These are phyloP conservation scores for Tympanuchus pallidicinctus DNA, from an alignment of 2,113 vertebrate species.

Conservation along the genomic window DNA sequence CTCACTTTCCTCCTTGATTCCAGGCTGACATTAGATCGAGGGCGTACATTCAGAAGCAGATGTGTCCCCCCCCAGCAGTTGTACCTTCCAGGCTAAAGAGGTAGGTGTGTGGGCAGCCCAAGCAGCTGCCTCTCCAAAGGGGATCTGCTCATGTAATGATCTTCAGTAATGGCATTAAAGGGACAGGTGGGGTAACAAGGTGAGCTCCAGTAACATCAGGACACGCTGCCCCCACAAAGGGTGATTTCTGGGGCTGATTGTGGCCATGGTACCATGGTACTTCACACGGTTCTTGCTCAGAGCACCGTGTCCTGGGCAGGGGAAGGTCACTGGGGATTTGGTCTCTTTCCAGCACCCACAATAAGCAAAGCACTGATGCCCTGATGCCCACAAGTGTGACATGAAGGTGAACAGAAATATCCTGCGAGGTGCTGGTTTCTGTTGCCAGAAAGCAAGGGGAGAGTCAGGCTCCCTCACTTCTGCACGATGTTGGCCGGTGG, in stretches of 20 bases:
- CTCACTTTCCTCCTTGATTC: neutral
- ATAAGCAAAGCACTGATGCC: neutral
- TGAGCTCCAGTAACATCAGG: constrained; percentile 23
- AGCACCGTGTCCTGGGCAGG: neutral
- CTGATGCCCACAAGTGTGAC: constrained; percentile 7
- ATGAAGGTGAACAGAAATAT: neutral
- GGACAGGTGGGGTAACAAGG: constrained; percentile 46
- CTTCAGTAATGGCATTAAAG: constrained; percentile 71
- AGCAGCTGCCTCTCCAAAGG: neutral
- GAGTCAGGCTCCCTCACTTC: neutral
- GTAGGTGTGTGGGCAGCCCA: constrained; percentile 53
- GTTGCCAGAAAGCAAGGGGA: neutral
- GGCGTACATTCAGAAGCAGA: constrained; percentile 83
- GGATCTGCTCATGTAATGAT: constrained; percentile 33
- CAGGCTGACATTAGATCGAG: constrained; percentile 91
- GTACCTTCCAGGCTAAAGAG: neutral
- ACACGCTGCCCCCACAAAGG: neutral
- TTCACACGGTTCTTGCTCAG: neutral
- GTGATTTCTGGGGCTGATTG: neutral
- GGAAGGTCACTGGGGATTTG: constrained; percentile 51
- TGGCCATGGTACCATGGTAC: neutral
- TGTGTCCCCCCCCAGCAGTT: neutral
- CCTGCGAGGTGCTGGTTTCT: neutral
- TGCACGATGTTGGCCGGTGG: neutral
- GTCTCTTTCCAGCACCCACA: neutral